Evolutionary conservation across 1,140 invertebrate species (phyloP), one percentile per base, ranked within the genome.

Genomic region (Euglossa dilemma): DNA sequence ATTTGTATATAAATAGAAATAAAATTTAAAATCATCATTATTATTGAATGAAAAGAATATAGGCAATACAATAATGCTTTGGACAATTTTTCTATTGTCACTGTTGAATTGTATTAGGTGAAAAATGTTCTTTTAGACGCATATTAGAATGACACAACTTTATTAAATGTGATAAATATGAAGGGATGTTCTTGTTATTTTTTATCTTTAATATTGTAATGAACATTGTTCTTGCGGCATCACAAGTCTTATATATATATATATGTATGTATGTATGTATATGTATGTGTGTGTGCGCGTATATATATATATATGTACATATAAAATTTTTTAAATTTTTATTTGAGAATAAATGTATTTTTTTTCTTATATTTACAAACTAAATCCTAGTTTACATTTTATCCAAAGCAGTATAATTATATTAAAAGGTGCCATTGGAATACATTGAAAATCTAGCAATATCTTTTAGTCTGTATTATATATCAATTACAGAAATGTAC

Each of bases 1-100:
- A 86, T 82, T 85, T 90, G 88, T 90, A 90, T 78, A 86, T 90
- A 87, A 66, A 82, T 85, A 82, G 66, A 74, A 45, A 80, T 88
- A 87, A 64, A 85, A 56, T 80, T 85, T 84, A 66, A 76, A 70
- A 84, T 84, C 66, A 84, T 86, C 67, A 69, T 72, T 28, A 66
- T 14, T 61, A 72, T 36, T 56, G 18, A 57, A 83, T 47, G 45
- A 76, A 57, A 50, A 36, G 36, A 7, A 36, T 36, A 54, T 82
- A 61, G 80, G 69, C 74, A 74, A 85, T 85, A 84, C 61, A 76
- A 76, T 87, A 82, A 85, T 79, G 84, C 80, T 87, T 83, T 73
- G 66, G 64, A 70, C 74, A 73, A 80, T 78, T 63, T 70, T 83
- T 56, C 47, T 83, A 47, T 70, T 83, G 52, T 63, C 14, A 71